Evolutionary conservation across 2,113 vertebrate species (phyloP).

Genomic region (Protobothrops mucrosquamatus): DNA sequence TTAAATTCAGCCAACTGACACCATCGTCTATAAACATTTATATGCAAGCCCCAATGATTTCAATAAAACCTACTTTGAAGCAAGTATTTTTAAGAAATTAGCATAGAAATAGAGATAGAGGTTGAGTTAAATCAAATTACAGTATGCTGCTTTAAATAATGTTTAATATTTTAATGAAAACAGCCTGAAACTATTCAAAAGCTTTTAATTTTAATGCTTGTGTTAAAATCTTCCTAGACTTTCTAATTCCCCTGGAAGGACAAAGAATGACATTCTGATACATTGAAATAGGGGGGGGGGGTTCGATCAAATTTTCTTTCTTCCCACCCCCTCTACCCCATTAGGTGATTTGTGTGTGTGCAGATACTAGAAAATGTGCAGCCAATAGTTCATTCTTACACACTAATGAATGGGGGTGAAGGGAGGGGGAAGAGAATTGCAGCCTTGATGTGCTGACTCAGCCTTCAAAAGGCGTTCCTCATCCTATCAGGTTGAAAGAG

Average conservation of each 20-base stretch:
- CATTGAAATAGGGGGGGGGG: not conserved
- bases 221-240: not conserved
- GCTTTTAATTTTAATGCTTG: too few species aligned
- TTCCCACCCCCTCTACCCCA: not conserved
- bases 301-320: not conserved
- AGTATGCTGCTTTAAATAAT: too few species aligned
- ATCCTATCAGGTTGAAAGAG: conserved; percentile 34
- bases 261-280: not conserved
- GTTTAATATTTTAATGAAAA: too few species aligned
- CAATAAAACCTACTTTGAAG: too few species aligned
- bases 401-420: conserved; percentile 53
- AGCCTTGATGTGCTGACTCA: conserved; percentile 4
- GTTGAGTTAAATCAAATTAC: too few species aligned
- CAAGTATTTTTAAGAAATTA: too few species aligned
- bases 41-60: too few species aligned
- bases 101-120: too few species aligned
- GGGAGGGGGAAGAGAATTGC: conserved; percentile 45
- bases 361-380: conserved; percentile 56
- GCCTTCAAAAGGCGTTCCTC: not conserved
- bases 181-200: too few species aligned
- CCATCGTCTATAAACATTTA: too few species aligned
- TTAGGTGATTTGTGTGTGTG: conserved; percentile 41
- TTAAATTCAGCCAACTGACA: not conserved
- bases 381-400: conserved; percentile 51
- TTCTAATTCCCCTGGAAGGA: not conserved